A percentile compares a stretch with the other conserved stretches of the same genome.
Evolutionary conservation across 2,888 invertebrate species (phyloP).

Genomic region (Hirtodrosophila duncani): DNA sequence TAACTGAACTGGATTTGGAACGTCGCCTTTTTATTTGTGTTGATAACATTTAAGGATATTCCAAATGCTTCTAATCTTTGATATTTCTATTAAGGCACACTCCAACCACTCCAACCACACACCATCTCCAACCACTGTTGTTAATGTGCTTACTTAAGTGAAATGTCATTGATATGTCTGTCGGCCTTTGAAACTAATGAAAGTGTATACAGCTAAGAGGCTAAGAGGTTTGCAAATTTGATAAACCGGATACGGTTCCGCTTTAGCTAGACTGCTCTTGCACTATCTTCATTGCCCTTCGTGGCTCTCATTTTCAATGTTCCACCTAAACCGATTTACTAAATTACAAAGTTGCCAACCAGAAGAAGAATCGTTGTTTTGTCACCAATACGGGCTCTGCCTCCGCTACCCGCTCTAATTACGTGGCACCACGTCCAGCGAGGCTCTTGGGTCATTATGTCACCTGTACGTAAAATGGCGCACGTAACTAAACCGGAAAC

Average conservation of each 20-base stretch:
- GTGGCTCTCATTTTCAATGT: too few species aligned
- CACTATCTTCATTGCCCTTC: conserved; percentile 21
- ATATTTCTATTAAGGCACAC: too few species aligned
- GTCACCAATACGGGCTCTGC: conserved; percentile 3
- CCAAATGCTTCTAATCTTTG: too few species aligned
- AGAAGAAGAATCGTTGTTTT: conserved; percentile 18
- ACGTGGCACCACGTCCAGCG: conserved; percentile 44
- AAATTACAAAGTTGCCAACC: conserved; percentile 53
- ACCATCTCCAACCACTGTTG: too few species aligned
- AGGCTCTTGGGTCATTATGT: conserved; percentile 58
- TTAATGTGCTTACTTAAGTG: too few species aligned
- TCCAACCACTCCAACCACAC: too few species aligned
- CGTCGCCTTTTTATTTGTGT: too few species aligned
- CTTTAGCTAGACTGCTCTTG: not conserved
- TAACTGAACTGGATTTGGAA: too few species aligned
- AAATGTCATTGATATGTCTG: too few species aligned
- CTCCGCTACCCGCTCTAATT: conserved; percentile 41
- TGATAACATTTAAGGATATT: too few species aligned
- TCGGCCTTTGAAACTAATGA: too few species aligned
- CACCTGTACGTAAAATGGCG: conserved; percentile 67
- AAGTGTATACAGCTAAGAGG: conserved; percentile 35
- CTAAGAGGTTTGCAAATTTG: conserved; percentile 54
- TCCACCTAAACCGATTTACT: conserved; percentile 65
- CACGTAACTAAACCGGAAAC: conserved; percentile 69
- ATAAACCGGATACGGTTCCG: conserved; percentile 32